Evolutionary conservation across 1,140 invertebrate species (phyloP).

Genomic region (Tetragonula clypearis): DNA sequence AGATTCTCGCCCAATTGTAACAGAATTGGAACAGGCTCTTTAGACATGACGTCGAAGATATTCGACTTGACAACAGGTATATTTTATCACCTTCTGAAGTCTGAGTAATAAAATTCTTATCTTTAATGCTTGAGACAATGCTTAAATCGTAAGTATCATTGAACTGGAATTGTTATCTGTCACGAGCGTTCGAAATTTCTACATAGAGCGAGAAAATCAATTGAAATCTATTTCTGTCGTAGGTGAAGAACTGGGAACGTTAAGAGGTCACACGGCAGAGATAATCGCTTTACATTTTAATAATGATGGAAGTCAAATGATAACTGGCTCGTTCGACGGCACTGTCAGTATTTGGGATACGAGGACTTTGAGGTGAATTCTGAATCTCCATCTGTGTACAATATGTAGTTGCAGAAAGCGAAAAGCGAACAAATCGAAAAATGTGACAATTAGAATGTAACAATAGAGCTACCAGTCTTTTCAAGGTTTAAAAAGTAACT

Average conservation of each 20-base stretch:
- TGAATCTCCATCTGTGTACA: background rate
- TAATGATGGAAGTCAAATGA: slow-evolving; percentile 85
- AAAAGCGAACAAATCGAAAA: no score
- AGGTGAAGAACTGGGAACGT: slow-evolving; percentile 84
- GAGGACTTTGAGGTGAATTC: slow-evolving; percentile 85
- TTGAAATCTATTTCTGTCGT: slow-evolving; percentile 38
- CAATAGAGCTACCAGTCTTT: no score
- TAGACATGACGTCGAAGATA: slow-evolving; percentile 88
- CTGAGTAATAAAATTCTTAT: background rate
- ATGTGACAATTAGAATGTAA: no score
- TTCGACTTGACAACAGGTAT: slow-evolving; percentile 82
- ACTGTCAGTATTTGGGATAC: slow-evolving; percentile 90
- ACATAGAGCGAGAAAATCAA: background rate
- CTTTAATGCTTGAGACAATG: background rate
- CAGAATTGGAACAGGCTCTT: slow-evolving; percentile 87
- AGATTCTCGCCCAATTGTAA: slow-evolving; percentile 85
- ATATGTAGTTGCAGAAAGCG: background rate
- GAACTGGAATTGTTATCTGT: background rate
- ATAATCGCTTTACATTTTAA: slow-evolving; percentile 89
- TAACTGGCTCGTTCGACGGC: slow-evolving; percentile 91
- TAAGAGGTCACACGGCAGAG: slow-evolving; percentile 87
- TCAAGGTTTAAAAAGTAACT: no score
- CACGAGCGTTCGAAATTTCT: no score
- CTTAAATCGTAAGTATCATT: background rate
- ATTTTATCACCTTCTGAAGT: background rate